Evolutionary conservation across 2,113 vertebrate genomes (phyloP).

Genomic region (Rhinogobius similis): DNA sequence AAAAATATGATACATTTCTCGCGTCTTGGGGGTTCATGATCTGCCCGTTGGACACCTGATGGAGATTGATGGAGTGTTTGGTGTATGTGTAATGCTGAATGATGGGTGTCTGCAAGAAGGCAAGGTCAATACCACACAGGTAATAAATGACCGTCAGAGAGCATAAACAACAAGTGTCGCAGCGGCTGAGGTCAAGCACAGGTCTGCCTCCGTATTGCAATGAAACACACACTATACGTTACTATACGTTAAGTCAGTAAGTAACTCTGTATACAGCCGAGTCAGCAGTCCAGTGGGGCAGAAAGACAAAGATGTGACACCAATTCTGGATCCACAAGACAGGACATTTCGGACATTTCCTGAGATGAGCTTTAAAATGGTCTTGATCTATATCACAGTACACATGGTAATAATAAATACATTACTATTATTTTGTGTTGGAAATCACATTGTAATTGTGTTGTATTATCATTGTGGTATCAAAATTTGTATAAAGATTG

Average conservation of each 20-base stretch:
- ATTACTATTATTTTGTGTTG: too few relatives aligned
- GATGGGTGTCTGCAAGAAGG: slow-evolving; percentile 38
- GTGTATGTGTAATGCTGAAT: slow-evolving; percentile 25
- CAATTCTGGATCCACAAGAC: too few relatives aligned
- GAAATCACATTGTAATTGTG: too few relatives aligned
- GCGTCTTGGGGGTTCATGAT: slow-evolving; percentile 34
- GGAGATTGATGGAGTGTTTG: slow-evolving; percentile 37
- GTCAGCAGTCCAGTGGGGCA: not conserved
- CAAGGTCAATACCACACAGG: slow-evolving; percentile 59
- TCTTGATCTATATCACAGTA: too few relatives aligned
- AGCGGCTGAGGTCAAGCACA: slow-evolving; percentile 46
- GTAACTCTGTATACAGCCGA: too few relatives aligned
- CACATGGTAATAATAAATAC: not conserved
- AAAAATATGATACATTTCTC: slow-evolving; percentile 41
- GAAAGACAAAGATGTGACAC: not conserved
- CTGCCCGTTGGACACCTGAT: slow-evolving; percentile 31
- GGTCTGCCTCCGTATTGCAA: slow-evolving; percentile 8
- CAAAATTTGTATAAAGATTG: not conserved
- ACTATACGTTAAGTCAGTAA: too few relatives aligned
- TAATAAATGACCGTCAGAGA: slow-evolving; percentile 55
- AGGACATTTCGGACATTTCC: too few relatives aligned
- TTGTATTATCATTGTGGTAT: not conserved
- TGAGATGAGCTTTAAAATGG: too few relatives aligned
- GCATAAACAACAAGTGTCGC: slow-evolving; percentile 38
- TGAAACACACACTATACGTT: slow-evolving; percentile 24